These are phyloP conservation scores for Arrhamphus sclerolepis DNA, from an alignment of 2,797 vertebrate genomes.

Conservation along the genomic window DNA sequence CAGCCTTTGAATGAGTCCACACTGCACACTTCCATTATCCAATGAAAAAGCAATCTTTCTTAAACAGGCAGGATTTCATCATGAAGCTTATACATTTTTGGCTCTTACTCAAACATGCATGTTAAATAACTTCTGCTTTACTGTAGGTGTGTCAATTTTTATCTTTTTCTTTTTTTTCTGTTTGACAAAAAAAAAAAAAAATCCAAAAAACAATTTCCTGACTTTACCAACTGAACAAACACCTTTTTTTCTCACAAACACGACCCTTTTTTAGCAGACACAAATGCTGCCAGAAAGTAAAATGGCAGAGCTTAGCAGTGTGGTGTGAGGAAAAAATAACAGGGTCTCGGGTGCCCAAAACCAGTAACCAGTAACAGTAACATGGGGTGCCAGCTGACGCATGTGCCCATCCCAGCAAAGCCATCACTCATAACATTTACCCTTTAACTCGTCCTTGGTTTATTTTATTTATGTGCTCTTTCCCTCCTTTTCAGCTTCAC, in stretches of 20 bases:
- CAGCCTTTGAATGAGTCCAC: constrained; percentile 34
- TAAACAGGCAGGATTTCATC: constrained; percentile 26
- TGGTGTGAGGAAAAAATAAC: constrained; percentile 62
- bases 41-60: constrained; percentile 30
- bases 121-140: constrained; percentile 31
- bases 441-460: constrained; percentile 45
- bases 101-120: constrained; percentile 31
- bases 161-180: neutral
- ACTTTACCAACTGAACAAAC: neutral
- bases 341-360: constrained; percentile 55
- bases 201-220: neutral
- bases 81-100: neutral
- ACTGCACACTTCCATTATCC: constrained; percentile 42
- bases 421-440: constrained; percentile 77
- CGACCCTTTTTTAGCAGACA: constrained; percentile 16
- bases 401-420: constrained; percentile 59
- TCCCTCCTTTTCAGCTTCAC: constrained; percentile 33
- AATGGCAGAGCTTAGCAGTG: constrained; percentile 36
- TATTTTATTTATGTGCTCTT: constrained; percentile 49
- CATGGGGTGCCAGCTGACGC: constrained; percentile 59
- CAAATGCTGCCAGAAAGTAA: constrained; percentile 34
- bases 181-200: constrained; percentile 12
- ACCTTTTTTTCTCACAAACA: constrained; percentile 6
- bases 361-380: constrained; percentile 52
- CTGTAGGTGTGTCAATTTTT: constrained; percentile 9